Conservation (phyloP, 2,888 invertebrate species). For the Ganaspis brasiliensis region DNA sequence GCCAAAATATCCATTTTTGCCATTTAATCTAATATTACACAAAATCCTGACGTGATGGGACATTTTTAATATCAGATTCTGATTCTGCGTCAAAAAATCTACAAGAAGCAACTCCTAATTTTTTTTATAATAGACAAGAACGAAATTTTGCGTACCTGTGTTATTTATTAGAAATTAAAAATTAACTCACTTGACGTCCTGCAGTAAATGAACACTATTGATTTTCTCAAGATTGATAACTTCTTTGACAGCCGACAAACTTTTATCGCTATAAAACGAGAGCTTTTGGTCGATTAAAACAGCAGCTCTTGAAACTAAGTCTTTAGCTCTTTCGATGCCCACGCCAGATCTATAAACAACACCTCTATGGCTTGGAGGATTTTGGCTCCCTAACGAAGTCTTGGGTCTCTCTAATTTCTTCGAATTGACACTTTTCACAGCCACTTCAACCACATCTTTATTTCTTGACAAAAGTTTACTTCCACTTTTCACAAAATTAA, state of each 20-base stretch:
- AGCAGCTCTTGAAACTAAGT: conserved; percentile 84
- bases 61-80: no score
- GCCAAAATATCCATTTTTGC: no score
- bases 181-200: conserved; percentile 81
- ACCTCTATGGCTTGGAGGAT: conserved; percentile 84
- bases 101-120: no score
- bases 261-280: conserved; percentile 88
- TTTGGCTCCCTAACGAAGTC: conserved; percentile 77
- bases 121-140: no score
- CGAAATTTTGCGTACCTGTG: background rate
- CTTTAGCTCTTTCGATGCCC: conserved; percentile 84
- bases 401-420: conserved; percentile 82
- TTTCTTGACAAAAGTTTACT: conserved; percentile 70
- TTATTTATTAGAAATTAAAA: conserved; percentile 21
- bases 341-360: conserved; percentile 81
- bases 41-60: no score
- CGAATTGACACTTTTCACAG: conserved; percentile 55
- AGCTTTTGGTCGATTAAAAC: conserved; percentile 88
- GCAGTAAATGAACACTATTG: conserved; percentile 85
- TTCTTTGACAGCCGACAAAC: conserved; percentile 87
- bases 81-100: no score
- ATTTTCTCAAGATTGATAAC: conserved; percentile 86
- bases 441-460: conserved; percentile 60
- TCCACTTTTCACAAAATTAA: conserved; percentile 71
- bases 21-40: no score